Conservation (phyloP, 2,888 invertebrate species). For the Drosophila quinaria region DNA sequence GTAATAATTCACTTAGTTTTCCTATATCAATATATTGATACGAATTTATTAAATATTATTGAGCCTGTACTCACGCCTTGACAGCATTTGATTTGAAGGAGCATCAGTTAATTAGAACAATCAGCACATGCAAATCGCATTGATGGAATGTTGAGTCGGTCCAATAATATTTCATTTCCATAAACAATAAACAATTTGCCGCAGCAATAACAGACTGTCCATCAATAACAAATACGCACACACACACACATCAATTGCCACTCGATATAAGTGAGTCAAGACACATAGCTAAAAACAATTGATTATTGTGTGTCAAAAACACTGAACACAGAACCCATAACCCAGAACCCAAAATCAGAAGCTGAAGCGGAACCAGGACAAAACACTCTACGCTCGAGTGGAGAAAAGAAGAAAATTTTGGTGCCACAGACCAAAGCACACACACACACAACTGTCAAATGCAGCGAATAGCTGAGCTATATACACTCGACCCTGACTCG, state of each 20-base stretch:
- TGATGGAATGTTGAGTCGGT: slow-evolving; percentile 1
- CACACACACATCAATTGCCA: slow-evolving; percentile 29
- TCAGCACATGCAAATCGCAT: slow-evolving; percentile 74
- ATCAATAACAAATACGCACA: slow-evolving; percentile 67
- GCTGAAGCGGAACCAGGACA: slow-evolving; percentile 5
- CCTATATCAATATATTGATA: too few species aligned
- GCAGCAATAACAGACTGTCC: slow-evolving; percentile 60
- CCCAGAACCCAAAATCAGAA: neutral
- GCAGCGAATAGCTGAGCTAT: slow-evolving; percentile 49
- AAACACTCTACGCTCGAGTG: slow-evolving; percentile 44
- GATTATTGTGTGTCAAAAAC: slow-evolving; percentile 80
- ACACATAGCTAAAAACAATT: slow-evolving; percentile 74
- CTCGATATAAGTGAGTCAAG: slow-evolving; percentile 41
- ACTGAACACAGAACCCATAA: slow-evolving; percentile 29
- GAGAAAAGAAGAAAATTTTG: slow-evolving; percentile 53
- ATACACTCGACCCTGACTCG: slow-evolving; percentile 28
- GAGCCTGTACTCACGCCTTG: neutral
- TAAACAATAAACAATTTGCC: slow-evolving; percentile 75
- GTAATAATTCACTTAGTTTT: neutral
- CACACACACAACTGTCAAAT: slow-evolving; percentile 62
- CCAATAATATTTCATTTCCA: slow-evolving; percentile 64
- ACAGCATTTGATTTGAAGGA: slow-evolving; percentile 10
- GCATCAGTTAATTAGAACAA: slow-evolving; percentile 61
- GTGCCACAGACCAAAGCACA: slow-evolving; percentile 24
- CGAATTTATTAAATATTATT: neutral